A percentile compares a stretch with the other conserved stretches of the same genome.
These are phyloP conservation scores for Cerastis leucographa DNA, from an alignment of 2,888 invertebrate species.

Conservation along the genomic window DNA sequence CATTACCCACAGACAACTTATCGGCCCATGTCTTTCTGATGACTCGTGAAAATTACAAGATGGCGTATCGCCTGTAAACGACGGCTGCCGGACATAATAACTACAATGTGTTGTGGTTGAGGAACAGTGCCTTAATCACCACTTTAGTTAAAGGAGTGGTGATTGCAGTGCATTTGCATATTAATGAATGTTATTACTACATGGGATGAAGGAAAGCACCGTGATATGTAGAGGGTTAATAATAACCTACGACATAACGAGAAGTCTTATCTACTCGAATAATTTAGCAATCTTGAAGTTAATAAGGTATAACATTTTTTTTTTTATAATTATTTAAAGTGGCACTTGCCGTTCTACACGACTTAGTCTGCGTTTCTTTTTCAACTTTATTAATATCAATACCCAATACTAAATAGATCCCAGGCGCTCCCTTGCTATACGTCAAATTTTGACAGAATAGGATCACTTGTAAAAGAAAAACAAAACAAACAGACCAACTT, in stretches of 20 bases:
- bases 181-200: conserved; percentile 8
- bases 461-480: background rate
- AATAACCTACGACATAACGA: background rate
- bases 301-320: conserved; percentile 4
- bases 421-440: background rate
- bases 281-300: background rate
- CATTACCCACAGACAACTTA: conserved; percentile 61
- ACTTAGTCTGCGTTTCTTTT: background rate
- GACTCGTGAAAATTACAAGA: conserved; percentile 56
- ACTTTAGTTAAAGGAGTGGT: background rate
- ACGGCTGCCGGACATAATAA: conserved; percentile 28
- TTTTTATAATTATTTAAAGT: background rate
- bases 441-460: background rate
- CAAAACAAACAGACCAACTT: background rate
- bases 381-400: background rate
- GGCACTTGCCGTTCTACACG: background rate
- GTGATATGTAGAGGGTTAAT: background rate
- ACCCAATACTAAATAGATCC: background rate
- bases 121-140: conserved; percentile 4
- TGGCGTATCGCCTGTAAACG: conserved; percentile 31
- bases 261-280: background rate
- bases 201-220: background rate
- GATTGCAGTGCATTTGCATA: conserved; percentile 11
- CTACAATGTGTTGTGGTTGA: conserved; percentile 7
- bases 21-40: conserved; percentile 47